Evolutionary conservation across 2,113 vertebrate genomes (phyloP), one percentile per base, ranked within the genome.

Genomic region (Prolemur simus): DNA sequence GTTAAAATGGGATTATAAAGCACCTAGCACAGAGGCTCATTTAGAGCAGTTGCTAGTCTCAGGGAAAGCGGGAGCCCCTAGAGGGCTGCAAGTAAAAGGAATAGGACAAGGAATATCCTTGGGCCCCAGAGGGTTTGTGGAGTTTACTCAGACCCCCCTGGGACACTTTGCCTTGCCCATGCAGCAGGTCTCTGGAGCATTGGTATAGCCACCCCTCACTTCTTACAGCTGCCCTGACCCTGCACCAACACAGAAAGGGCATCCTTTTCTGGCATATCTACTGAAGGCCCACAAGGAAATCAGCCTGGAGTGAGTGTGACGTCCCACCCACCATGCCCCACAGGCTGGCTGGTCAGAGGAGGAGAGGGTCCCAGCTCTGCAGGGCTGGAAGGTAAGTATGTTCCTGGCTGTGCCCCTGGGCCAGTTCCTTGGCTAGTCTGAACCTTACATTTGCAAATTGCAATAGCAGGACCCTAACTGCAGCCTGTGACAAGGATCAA

Each of bases 61-160:
- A 6, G 4, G 15, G 18, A n/a, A 2, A 32, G 71, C 18, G 4
- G 8, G 0, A 54, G 25, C 20, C 11, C 13, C n/a, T 14, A 32
- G 49, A 88, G 49, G 32, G 4, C 69, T 77, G 68, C 37, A 52
- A 8, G 10, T 8, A 37, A 25, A 74, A 54, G 32, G 29, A 27
- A 47, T 3, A 47, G 9, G 37, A 37, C 52, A 11, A 54, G 5
- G 6, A 42, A 84, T 47, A 45, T 37, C 39, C 49, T 17, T 37
- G 37, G 34, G 25, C 18, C 34, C 66, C 32, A n/a, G 60, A 9
- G 45, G 49, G 66, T 32, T 5, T 11, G 6, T 29, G 42, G 49
- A 14, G 10, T 58, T 5, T 45, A 47, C 39, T 27, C 11, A 54
- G 47, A 8, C 15, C 0, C 10, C 5, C 20, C 17, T 56, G 52